Evolutionary conservation across 1,140 invertebrate species (phyloP).

Genomic region (Hylaeus anthracinus): DNA sequence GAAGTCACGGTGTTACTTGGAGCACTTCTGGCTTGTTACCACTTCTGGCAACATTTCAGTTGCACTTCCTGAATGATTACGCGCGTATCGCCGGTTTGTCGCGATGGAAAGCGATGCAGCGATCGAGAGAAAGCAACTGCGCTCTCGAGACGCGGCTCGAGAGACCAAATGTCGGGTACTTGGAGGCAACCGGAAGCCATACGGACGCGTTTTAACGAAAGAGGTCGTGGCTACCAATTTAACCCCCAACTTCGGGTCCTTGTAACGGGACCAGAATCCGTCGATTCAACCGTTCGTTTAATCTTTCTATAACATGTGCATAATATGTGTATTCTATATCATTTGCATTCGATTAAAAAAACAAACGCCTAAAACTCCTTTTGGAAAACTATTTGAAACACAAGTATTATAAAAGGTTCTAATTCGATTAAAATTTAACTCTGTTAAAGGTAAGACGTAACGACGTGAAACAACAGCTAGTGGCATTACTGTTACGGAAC

Average conservation of each 20-base stretch:
- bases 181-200: background rate
- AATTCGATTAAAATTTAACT: background rate
- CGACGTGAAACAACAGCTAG: background rate
- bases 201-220: background rate
- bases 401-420: too few species aligned
- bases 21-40: too few species aligned
- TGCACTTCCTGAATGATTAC: background rate
- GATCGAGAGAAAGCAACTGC: constrained; percentile 9
- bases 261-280: too few species aligned
- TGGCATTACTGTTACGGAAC: background rate
- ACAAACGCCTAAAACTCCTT: too few species aligned
- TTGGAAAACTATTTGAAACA: too few species aligned
- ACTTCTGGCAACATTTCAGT: background rate
- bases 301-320: too few species aligned
- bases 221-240: constrained; percentile 5
- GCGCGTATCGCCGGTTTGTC: background rate
- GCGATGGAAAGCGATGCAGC: background rate
- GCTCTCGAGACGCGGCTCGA: constrained; percentile 9
- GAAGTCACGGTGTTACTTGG: too few species aligned
- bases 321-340: too few species aligned
- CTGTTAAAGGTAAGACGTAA: background rate
- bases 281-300: background rate
- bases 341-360: too few species aligned
- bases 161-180: constrained; percentile 14
- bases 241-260: background rate